Evolutionary conservation across 2,888 invertebrate genomes (phyloP).

Genomic region (Sinelater perroti): DNA sequence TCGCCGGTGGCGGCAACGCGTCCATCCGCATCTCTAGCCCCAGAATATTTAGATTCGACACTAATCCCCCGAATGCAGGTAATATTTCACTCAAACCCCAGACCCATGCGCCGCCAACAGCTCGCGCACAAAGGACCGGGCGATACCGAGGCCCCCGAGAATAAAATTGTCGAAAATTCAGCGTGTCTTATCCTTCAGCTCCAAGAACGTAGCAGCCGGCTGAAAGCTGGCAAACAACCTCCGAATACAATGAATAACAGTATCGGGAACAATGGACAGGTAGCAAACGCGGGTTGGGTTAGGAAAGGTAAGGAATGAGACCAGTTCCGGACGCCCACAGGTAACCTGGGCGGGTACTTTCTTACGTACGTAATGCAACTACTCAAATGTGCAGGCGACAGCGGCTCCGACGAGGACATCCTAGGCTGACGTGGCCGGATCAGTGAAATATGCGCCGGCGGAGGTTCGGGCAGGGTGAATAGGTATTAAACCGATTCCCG

Average conservation of each 20-base stretch:
- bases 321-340: conserved; percentile 52
- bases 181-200: not conserved
- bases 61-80: conserved; percentile 1
- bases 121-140: not conserved
- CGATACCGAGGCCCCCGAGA: not conserved
- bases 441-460: conserved; percentile 30
- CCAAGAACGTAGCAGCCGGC: too few species aligned
- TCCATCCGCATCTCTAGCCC: too few species aligned
- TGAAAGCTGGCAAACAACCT: conserved; percentile 28
- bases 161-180: conserved; percentile 10
- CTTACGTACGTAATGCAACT: conserved; percentile 1
- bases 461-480: conserved; percentile 40
- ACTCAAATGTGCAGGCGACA: conserved; percentile 3
- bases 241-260: conserved; percentile 41
- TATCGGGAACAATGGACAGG: conserved; percentile 44
- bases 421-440: conserved; percentile 23
- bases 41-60: conserved; percentile 1
- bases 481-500: conserved; percentile 37
- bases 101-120: not conserved
- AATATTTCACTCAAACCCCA: conserved; percentile 7
- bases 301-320: conserved; percentile 54
- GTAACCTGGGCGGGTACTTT: conserved; percentile 11
- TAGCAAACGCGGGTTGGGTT: conserved; percentile 49
- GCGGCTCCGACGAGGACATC: conserved; percentile 14
- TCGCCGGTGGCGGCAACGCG: too few species aligned